Percentiles rank a stretch among this genome's conserved stretches.
Evolutionary conservation across 2,888 invertebrate species (phyloP).

Genomic region (Lampropteryx suffumata): DNA sequence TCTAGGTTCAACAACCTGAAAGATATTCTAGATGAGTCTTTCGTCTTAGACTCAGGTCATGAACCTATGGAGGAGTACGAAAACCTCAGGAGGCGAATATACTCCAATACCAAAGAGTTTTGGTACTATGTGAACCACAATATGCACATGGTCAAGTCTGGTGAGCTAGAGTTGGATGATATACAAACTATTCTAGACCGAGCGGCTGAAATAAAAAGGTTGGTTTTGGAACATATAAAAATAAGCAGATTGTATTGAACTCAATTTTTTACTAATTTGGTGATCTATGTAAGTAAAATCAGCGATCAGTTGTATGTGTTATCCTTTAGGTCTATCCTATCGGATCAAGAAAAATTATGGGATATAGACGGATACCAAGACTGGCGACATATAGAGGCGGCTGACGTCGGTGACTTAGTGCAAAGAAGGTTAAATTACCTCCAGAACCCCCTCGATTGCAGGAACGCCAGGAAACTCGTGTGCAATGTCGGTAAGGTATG

Average conservation of each 20-base stretch:
- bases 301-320: too few species aligned
- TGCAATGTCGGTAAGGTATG: slow-evolving; percentile 96
- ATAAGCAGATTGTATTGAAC: too few species aligned
- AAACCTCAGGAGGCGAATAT: slow-evolving; percentile 88
- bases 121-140: slow-evolving; percentile 93
- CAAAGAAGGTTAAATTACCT: slow-evolving; percentile 90
- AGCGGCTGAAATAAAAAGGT: slow-evolving; percentile 91
- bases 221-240: slow-evolving; percentile 37
- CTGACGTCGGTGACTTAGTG: slow-evolving; percentile 91
- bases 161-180: slow-evolving; percentile 82
- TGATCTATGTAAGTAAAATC: too few species aligned
- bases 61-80: slow-evolving; percentile 90
- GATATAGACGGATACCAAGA: slow-evolving; percentile 90
- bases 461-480: slow-evolving; percentile 92
- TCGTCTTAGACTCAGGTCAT: slow-evolving; percentile 55
- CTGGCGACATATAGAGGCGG: slow-evolving; percentile 92
- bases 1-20: slow-evolving; percentile 60
- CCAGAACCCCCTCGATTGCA: slow-evolving; percentile 96
- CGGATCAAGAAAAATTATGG: slow-evolving; percentile 87
- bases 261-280: too few species aligned
- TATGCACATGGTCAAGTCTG: slow-evolving; percentile 84
- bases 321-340: slow-evolving; percentile 83
- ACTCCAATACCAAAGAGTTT: slow-evolving; percentile 90
- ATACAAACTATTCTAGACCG: slow-evolving; percentile 86
- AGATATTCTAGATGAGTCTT: slow-evolving; percentile 61